phyloP scores from a whole-genome alignment of 1,140 invertebrate species.

The Drosophila pseudoobscura region DNA sequence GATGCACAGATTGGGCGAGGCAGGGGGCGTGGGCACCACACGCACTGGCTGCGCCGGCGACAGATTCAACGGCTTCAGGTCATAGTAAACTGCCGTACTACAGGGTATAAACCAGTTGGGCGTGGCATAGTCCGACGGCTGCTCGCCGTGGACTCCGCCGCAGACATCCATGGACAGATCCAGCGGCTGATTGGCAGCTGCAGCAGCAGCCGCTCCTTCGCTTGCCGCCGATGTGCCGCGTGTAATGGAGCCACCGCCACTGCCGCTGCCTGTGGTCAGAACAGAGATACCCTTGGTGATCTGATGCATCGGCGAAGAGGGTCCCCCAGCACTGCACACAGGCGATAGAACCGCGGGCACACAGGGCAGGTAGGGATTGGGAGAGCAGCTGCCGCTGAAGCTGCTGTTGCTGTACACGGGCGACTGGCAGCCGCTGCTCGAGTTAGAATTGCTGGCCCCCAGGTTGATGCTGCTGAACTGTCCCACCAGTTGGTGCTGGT shows the following conservation, averaged over 20 bases:
- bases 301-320: slow-evolving; percentile 79
- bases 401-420: slow-evolving; percentile 69
- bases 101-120: slow-evolving; percentile 78
- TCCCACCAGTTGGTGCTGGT: slow-evolving; percentile 67
- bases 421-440: slow-evolving; percentile 75
- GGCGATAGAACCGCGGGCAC: slow-evolving; percentile 34
- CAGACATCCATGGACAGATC: slow-evolving; percentile 82
- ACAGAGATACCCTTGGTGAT: slow-evolving; percentile 85
- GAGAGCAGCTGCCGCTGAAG: slow-evolving; percentile 76
- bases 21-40: slow-evolving; percentile 78
- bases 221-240: slow-evolving; percentile 87
- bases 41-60: slow-evolving; percentile 85
- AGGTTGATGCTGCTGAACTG: slow-evolving; percentile 79
- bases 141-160: slow-evolving; percentile 12
- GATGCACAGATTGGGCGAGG: slow-evolving; percentile 89
- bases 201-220: slow-evolving; percentile 58
- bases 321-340: slow-evolving; percentile 44
- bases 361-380: slow-evolving; percentile 71
- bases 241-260: slow-evolving; percentile 88
- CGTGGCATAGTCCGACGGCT: slow-evolving; percentile 51
- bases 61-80: slow-evolving; percentile 85
- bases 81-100: slow-evolving; percentile 74
- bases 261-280: slow-evolving; percentile 85
- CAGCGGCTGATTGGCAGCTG: slow-evolving; percentile 66
- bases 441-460: slow-evolving; percentile 65